Base-by-base conservation (phyloP, 2,888 invertebrate species). In the Hirudinaria manillensis region DNA sequence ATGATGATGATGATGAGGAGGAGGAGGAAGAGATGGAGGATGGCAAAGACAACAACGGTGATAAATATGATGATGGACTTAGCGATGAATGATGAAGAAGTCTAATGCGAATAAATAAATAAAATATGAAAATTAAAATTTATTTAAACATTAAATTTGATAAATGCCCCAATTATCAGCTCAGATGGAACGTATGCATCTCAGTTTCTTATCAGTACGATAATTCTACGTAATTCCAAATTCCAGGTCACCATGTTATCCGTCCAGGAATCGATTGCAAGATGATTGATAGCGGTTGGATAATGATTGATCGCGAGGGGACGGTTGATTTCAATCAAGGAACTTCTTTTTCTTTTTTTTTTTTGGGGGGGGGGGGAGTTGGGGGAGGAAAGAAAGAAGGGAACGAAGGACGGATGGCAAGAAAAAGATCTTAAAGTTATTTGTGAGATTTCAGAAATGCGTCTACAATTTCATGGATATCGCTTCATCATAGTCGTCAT, bases 401-500 rank as follows among this genome's bases (percentile, higher is more conserved):
- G 13, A 19, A 13, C 13, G 21, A 53, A 19, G 21, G 53, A 53
- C 53, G 13, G 61, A 61, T 61, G 3, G 3, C n/a, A 61, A 61
- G 7, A 27, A 53, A 61, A 27, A 61, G 13, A 45, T 45, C 45
- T 45, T 10, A 45, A 45, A 45, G 45, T 2, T 45, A 16, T 45
- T 45, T 7, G 45, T 45, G 10, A 16, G 10, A 10, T 10, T 45
- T 45, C 16, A 4, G n/a, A n/a, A 45, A 45, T 45, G 16, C 24
- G 1, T 61, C 4, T 10, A 27, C 24, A 61, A 27, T 29, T 24
- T 61, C 6, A 13, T 61, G 7, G 53, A 16, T 21, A 53, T 53
- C 66, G n/a, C 71, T 24, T 72, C 56, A 56, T 72, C 56, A 36
- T 72, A 6, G 29, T 72, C 56, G 38, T 72, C 72, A 72, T 72